These are phyloP conservation scores for Pseudomyrmex cubaensis DNA, from an alignment of 1,140 invertebrate genomes.

Conservation along the genomic window DNA sequence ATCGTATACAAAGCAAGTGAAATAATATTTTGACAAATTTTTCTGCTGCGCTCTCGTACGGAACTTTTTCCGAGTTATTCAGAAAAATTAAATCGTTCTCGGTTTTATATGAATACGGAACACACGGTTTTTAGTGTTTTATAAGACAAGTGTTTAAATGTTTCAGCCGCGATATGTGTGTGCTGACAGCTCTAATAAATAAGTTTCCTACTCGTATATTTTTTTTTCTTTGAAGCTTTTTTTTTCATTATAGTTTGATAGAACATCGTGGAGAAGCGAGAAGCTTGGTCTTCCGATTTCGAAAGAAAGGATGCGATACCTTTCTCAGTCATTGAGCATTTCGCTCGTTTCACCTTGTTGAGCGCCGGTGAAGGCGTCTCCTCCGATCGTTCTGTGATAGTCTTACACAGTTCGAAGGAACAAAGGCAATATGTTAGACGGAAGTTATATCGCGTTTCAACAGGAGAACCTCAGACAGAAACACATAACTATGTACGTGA, in stretches of 20 bases:
- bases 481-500: background rate
- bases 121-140: too few relatives aligned
- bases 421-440: constrained; percentile 37
- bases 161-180: background rate
- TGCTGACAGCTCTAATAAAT: background rate
- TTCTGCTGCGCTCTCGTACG: background rate
- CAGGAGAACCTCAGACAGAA: background rate
- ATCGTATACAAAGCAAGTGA: background rate
- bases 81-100: background rate
- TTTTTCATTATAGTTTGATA: background rate
- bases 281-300: background rate
- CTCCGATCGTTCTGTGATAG: constrained; percentile 23
- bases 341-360: constrained; percentile 41
- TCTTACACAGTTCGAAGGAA: constrained; percentile 16
- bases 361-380: constrained; percentile 31
- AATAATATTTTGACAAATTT: background rate
- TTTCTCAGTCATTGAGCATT: constrained; percentile 43
- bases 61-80: background rate
- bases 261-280: background rate
- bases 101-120: background rate
- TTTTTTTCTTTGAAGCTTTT: too few relatives aligned
- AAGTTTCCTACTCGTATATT: too few relatives aligned
- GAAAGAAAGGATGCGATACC: constrained; percentile 21
- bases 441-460: constrained; percentile 9
- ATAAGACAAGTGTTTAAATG: too few relatives aligned